These are phyloP conservation scores for Clarias laeviceps DNA, from an alignment of 2,797 vertebrate genomes.

Conservation along the genomic window DNA sequence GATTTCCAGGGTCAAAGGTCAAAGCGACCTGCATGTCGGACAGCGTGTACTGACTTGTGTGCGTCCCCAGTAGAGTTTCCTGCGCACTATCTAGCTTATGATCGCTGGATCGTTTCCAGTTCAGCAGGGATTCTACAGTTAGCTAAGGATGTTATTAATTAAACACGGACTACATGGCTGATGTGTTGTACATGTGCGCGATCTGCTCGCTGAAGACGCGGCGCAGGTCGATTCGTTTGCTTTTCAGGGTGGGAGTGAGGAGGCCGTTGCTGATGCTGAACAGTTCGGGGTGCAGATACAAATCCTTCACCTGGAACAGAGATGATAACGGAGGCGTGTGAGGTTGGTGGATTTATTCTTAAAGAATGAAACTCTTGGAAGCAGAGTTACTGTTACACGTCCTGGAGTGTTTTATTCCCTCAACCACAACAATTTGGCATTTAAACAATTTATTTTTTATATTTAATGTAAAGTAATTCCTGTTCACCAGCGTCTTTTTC, in stretches of 20 bases:
- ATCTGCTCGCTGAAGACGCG: constrained; percentile 76
- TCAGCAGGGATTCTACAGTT: constrained; percentile 29
- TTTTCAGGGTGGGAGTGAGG: constrained; percentile 81
- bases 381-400: background rate
- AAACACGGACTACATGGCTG: constrained; percentile 51
- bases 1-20: background rate
- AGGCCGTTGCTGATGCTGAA: constrained; percentile 80
- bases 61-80: background rate
- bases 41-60: background rate
- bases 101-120: constrained; percentile 15
- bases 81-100: background rate
- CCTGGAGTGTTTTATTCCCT: background rate
- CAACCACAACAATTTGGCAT: background rate
- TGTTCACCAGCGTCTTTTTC: too few relatives aligned
- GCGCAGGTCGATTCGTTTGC: constrained; percentile 72
- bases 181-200: constrained; percentile 74
- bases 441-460: background rate
- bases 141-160: constrained; percentile 5
- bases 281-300: constrained; percentile 74
- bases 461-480: background rate
- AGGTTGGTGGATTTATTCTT: background rate
- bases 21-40: background rate
- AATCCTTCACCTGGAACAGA: constrained; percentile 72
- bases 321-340: background rate
- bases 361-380: background rate